Base-by-base conservation (phyloP, 2,888 invertebrate species). In the Allygus modestus region DNA sequence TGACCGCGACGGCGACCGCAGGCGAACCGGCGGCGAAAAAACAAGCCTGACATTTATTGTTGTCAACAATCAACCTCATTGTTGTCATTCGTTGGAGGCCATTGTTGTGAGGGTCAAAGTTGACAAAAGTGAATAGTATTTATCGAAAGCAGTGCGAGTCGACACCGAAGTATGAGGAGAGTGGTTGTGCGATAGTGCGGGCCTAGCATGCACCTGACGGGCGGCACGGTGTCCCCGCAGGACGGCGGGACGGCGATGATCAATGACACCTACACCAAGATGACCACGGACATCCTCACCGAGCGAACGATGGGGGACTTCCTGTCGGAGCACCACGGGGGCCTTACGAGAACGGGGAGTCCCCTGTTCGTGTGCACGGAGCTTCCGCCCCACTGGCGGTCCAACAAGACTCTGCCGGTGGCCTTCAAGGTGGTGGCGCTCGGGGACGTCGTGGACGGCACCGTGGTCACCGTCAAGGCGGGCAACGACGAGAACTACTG, bases 401-500 rank as follows among this genome's bases (percentile, higher is more conserved):
- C 98, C 83, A 99, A 99, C 92, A 99, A 99, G 92, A 98, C 99
- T 4, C 93, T 99, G 86, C 99, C 99, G 75, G 95, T 97, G 85
- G 98, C 98, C 82, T 99, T 99, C 92, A 98, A 98, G 91, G 98
- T 99, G 89, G 96, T 98, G 84, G 97, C 98, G 4, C 92, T 99
- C 83, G 97, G 98, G 12, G 98, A 98, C 88, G 95, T 99, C 26
- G 96, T 96, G 88, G 99, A 99, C 90, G 99, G 99, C 0, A 99
- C 99, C 46, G 93, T 97, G 91, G 99, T 99, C 87, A 97, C 97
- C 11, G 97, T 99, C 54, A 92, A 97, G 61, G 99, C 99, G 23
- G 99, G 99, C 26, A 99, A 99, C 91, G 99, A 99, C 89, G 99
- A 99, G 91, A 99, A 99, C 92, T 98, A 95, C 90, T 98, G 97